Evolutionary conservation across 2,113 vertebrate genomes (phyloP).

Genomic region (Campylomormyrus numenius): DNA sequence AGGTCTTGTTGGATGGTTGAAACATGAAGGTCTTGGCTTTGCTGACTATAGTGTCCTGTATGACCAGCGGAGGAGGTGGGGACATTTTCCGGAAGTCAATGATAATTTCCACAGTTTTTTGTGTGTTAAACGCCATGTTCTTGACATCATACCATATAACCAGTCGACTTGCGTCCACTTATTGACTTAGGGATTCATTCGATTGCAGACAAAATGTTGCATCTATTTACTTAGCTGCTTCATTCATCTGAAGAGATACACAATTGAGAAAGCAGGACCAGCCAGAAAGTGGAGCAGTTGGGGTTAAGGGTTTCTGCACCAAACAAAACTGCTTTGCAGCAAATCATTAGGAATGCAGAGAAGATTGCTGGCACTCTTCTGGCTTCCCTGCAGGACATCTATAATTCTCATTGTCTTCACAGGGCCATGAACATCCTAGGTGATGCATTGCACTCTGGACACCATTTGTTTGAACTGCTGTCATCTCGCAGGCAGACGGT

Average conservation of each 20-base stretch:
- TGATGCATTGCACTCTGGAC: neutral
- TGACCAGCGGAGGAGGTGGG: neutral
- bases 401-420: neutral
- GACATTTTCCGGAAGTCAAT: neutral
- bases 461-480: neutral
- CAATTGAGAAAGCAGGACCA: neutral
- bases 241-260: neutral
- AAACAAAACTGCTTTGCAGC: neutral
- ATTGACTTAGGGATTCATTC: neutral
- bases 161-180: neutral
- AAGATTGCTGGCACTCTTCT: neutral
- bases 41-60: neutral
- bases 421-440: neutral
- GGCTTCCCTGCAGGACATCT: neutral
- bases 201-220: neutral
- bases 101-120: neutral
- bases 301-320: neutral
- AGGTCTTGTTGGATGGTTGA: neutral
- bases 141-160: neutral
- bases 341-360: neutral
- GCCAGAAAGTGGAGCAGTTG: neutral
- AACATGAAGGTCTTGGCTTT: neutral
- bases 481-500: neutral
- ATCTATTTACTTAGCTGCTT: neutral
- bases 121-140: neutral